phyloP scores from a whole-genome alignment of 2,797 vertebrate genomes.

The Sebastes steindachneri region DNA sequence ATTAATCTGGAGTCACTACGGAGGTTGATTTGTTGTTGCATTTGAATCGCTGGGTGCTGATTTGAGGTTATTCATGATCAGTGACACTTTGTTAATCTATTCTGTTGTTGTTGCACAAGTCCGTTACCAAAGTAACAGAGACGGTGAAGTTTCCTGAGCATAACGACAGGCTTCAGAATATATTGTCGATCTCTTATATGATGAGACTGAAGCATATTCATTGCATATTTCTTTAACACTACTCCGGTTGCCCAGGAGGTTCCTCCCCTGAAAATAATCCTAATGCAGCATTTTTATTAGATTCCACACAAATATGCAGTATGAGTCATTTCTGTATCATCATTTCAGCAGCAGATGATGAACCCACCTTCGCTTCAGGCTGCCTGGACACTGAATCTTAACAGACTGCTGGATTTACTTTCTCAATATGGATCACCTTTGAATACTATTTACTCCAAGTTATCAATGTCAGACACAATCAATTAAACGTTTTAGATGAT shows the following conservation, averaged over 20 bases:
- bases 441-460: not conserved
- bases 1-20: conserved; percentile 35
- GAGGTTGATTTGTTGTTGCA: conserved; percentile 33
- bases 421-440: not conserved
- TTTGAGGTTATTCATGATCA: conserved; percentile 17
- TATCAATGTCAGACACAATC: not conserved
- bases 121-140: not conserved
- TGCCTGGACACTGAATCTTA: not conserved
- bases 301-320: conserved; percentile 15
- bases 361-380: conserved; percentile 1
- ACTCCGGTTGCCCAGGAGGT: not conserved
- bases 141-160: not conserved
- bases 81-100: not conserved
- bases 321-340: conserved; percentile 27
- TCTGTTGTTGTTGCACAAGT: not conserved
- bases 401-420: not conserved
- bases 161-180: not conserved
- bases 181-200: not conserved
- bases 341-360: conserved; percentile 16
- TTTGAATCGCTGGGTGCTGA: conserved; percentile 19
- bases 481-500: not conserved
- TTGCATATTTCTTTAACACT: conserved; percentile 7
- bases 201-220: conserved; percentile 2
- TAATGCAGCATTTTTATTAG: conserved; percentile 23
- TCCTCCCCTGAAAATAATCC: conserved; percentile 10